A percentile compares a stretch with the other conserved stretches of the same genome.
These are phyloP conservation scores for Orbicella faveolata DNA, from an alignment of 64 coral and sea anemone species.

Conservation along the genomic window DNA sequence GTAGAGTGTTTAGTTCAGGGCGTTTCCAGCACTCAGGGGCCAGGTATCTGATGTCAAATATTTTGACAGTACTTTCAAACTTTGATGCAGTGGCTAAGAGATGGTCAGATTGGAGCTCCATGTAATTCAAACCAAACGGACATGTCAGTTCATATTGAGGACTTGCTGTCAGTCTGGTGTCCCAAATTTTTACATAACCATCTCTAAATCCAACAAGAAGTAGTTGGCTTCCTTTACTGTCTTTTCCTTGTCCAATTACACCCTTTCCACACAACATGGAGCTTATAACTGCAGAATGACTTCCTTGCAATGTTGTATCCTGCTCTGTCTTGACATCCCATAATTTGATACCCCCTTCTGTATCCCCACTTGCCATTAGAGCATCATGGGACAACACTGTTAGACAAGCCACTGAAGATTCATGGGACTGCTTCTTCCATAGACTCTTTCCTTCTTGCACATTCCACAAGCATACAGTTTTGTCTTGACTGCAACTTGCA, in stretches of 20 bases:
- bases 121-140: slow-evolving; percentile 51
- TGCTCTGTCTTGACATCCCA: slow-evolving; percentile 68
- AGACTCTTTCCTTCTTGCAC: slow-evolving; percentile 61
- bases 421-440: slow-evolving; percentile 71
- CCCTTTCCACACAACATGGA: slow-evolving; percentile 47
- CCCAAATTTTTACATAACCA: slow-evolving; percentile 81
- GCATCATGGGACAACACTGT: slow-evolving; percentile 51
- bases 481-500: slow-evolving; percentile 76
- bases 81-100: slow-evolving; percentile 44
- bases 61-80: slow-evolving; percentile 53
- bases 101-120: slow-evolving; percentile 35
- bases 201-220: slow-evolving; percentile 67
- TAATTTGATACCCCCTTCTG: slow-evolving; percentile 57
- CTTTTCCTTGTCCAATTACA: slow-evolving; percentile 46
- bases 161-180: slow-evolving; percentile 30
- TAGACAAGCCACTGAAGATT: slow-evolving; percentile 63
- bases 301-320: slow-evolving; percentile 59
- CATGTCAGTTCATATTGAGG: slow-evolving; percentile 52
- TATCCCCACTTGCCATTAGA: slow-evolving; percentile 77
- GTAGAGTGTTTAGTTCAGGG: slow-evolving; percentile 35
- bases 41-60: slow-evolving; percentile 80
- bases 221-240: background rate
- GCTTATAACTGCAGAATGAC: slow-evolving; percentile 53
- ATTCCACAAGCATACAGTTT: slow-evolving; percentile 74
- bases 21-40: slow-evolving; percentile 48